Evolutionary conservation across 2,888 invertebrate genomes (phyloP).

Genomic region (Diaphora mendica): DNA sequence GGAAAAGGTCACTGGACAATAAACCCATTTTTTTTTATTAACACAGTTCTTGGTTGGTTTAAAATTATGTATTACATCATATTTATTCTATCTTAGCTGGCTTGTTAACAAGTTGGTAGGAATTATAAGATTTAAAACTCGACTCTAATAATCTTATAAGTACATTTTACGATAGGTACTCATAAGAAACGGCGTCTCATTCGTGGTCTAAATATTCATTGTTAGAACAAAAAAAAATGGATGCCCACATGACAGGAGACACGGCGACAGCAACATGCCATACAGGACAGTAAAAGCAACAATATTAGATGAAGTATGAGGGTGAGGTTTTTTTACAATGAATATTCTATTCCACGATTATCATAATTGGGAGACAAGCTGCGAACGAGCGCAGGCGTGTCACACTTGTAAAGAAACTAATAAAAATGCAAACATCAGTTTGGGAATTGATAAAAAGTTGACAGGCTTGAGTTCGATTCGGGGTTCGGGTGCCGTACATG

Average conservation of each 20-base stretch:
- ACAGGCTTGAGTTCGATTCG: slow-evolving; percentile 19
- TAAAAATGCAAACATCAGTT: slow-evolving; percentile 70
- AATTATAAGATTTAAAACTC: neutral
- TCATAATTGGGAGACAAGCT: slow-evolving; percentile 76
- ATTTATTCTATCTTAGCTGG: too few relatives aligned
- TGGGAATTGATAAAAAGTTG: slow-evolving; percentile 54
- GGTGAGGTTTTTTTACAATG: slow-evolving; percentile 69
- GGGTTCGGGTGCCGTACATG: slow-evolving; percentile 34
- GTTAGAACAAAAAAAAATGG: slow-evolving; percentile 41
- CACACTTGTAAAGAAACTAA: slow-evolving; percentile 64
- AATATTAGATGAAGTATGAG: slow-evolving; percentile 63
- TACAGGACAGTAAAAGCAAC: slow-evolving; percentile 55
- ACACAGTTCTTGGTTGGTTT: too few relatives aligned
- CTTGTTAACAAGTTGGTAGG: too few relatives aligned
- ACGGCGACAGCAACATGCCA: slow-evolving; percentile 49
- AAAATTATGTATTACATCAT: too few relatives aligned
- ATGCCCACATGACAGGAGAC: slow-evolving; percentile 53
- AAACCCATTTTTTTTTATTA: too few relatives aligned
- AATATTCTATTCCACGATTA: slow-evolving; percentile 76
- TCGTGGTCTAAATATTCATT: slow-evolving; percentile 50
- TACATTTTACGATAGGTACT: neutral
- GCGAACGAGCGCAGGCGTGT: slow-evolving; percentile 68
- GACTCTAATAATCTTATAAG: neutral
- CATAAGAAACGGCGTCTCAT: slow-evolving; percentile 9
- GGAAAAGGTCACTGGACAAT: too few relatives aligned